Percentiles rank a stretch among this genome's conserved stretches.
Conservation (phyloP, 2,888 invertebrate species). For the Pristionchus exspectatus region DNA sequence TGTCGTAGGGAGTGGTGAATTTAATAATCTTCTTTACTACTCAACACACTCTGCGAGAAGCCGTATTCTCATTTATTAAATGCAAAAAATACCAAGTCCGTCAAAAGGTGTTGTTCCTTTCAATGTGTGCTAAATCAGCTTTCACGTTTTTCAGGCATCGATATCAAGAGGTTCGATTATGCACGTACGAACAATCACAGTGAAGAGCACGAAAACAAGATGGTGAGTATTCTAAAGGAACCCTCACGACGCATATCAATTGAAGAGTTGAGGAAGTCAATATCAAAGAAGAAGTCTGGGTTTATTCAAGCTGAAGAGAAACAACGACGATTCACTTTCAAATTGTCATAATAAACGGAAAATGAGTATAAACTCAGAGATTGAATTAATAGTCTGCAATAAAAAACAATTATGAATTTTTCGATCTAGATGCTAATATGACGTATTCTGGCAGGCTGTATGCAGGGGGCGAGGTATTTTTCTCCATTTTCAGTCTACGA, state of each 20-base stretch:
- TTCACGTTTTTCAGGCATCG: background rate
- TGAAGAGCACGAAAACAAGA: background rate
- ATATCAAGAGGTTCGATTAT: background rate
- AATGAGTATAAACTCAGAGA: background rate
- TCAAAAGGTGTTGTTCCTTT: background rate
- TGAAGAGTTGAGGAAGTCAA: conserved; percentile 41
- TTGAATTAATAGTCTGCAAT: background rate
- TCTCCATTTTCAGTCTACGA: too few relatives aligned
- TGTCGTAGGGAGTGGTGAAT: conserved; percentile 44
- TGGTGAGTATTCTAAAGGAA: background rate
- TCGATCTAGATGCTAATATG: too few relatives aligned
- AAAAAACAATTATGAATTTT: too few relatives aligned
- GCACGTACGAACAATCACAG: background rate
- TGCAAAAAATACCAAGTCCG: conserved; percentile 15
- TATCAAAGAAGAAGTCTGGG: background rate
- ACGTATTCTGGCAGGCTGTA: too few relatives aligned
- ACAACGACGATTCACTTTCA: background rate
- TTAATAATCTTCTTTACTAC: conserved; percentile 45
- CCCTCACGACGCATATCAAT: background rate
- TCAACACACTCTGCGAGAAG: conserved; percentile 45
- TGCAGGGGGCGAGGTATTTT: too few relatives aligned
- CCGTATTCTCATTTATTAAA: conserved; percentile 24
- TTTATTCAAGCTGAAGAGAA: background rate
- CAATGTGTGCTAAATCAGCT: background rate
- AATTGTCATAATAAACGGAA: background rate